These are phyloP conservation scores for Hylomyscus alleni DNA, from an alignment of 2,797 vertebrate genomes.

Conservation along the genomic window DNA sequence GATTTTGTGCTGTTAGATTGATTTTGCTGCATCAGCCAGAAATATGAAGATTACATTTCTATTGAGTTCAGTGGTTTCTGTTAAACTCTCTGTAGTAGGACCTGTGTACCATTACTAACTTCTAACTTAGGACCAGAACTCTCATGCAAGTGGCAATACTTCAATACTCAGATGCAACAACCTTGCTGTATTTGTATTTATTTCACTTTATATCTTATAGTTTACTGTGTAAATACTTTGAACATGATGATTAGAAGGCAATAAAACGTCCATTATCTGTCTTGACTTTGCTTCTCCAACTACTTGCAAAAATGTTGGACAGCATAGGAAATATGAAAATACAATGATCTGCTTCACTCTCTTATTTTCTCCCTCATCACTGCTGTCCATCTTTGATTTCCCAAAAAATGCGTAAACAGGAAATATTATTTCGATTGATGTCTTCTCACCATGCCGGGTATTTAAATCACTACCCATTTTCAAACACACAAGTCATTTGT, in stretches of 20 bases:
- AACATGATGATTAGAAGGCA: neutral
- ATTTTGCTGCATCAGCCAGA: neutral
- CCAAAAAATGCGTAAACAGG: neutral
- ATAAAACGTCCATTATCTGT: neutral
- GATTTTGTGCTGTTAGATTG: neutral
- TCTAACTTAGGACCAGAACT: neutral
- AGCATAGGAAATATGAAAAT: neutral
- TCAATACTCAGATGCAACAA: neutral
- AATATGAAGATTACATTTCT: neutral
- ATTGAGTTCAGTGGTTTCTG: neutral
- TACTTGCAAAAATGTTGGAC: neutral
- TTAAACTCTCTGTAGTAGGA: neutral
- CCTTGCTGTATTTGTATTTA: neutral
- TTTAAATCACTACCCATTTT: neutral
- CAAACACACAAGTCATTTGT: neutral
- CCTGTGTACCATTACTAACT: neutral
- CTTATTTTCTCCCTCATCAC: no score
- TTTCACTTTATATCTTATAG: neutral
- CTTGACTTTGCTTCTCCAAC: neutral
- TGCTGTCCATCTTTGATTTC: rapidly evolving
- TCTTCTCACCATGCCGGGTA: neutral
- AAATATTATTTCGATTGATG: neutral
- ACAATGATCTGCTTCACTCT: neutral
- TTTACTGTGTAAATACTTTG: neutral
- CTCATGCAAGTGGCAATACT: neutral